Conservation (phyloP, 92 coral and sea anemone species). For the Anthopleura xanthogrammica region DNA sequence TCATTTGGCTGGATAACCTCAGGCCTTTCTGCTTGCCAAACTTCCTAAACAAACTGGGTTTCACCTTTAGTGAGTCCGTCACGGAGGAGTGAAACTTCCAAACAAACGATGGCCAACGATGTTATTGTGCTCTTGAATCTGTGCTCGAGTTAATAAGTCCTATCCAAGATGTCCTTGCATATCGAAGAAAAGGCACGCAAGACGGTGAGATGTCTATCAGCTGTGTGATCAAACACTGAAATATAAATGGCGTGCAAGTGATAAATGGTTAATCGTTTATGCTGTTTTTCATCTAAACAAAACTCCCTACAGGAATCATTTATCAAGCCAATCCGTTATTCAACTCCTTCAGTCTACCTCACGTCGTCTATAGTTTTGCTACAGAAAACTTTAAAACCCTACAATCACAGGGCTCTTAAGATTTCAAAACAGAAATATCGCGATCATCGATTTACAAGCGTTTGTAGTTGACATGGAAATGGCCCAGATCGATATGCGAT, state of each 20-base stretch:
- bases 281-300: not conserved
- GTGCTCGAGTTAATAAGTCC: not conserved
- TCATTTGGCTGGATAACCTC: not conserved
- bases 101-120: not conserved
- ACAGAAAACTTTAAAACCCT: not conserved
- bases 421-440: not conserved
- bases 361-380: not conserved
- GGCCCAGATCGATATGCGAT: not conserved
- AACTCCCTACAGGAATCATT: not conserved
- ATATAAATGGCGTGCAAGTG: slow-evolving; percentile 12
- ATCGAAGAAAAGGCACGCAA: slow-evolving; percentile 7
- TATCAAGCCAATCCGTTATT: not conserved
- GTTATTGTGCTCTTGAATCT: not conserved
- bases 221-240: slow-evolving; percentile 24
- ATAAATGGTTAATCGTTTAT: slow-evolving; percentile 8
- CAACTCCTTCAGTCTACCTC: not conserved
- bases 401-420: not conserved
- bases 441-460: not conserved
- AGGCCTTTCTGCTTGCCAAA: not conserved
- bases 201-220: slow-evolving; percentile 19
- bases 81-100: not conserved
- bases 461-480: slow-evolving; percentile 4
- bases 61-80: not conserved
- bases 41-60: not conserved
- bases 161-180: not conserved